These are phyloP conservation scores for Anableps anableps DNA, from an alignment of 2,797 vertebrate species.

Conservation along the genomic window DNA sequence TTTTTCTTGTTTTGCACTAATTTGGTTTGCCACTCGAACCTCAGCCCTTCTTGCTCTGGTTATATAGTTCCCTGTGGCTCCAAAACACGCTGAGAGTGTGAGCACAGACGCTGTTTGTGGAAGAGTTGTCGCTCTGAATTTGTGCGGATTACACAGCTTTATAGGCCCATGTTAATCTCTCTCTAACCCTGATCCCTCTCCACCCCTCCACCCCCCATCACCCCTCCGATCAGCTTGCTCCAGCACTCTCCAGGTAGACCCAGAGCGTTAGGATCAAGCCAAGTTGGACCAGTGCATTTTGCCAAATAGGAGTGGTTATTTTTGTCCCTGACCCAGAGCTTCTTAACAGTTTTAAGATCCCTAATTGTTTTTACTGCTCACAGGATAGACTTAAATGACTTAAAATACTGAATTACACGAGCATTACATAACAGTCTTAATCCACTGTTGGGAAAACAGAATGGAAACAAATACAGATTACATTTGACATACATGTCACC, in stretches of 20 bases:
- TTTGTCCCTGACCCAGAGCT: constrained; percentile 11
- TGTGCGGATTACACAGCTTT: constrained; percentile 78
- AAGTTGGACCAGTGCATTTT: constrained; percentile 47
- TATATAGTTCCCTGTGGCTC: constrained; percentile 6
- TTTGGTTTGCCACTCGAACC: not conserved
- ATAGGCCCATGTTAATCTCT: constrained; percentile 78
- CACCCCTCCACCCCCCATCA: constrained; percentile 57
- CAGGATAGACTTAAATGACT: constrained; percentile 36
- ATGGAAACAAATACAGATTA: not conserved
- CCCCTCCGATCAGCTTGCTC: constrained; percentile 46
- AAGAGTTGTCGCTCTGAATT: constrained; percentile 55
- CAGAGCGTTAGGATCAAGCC: constrained; percentile 4
- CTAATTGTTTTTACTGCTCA: constrained; percentile 46
- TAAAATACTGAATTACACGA: constrained; percentile 46
- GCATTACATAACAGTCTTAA: constrained; percentile 19
- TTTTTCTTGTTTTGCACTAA: constrained; percentile 13
- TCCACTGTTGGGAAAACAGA: constrained; percentile 12
- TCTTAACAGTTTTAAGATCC: constrained; percentile 29
- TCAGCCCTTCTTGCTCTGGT: constrained; percentile 3
- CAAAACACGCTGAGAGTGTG: constrained; percentile 10
- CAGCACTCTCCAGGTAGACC: constrained; percentile 46
- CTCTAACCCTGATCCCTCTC: constrained; percentile 68
- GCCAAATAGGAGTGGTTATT: constrained; percentile 28
- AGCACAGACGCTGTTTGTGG: constrained; percentile 21
- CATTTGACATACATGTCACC: not conserved